Evolutionary conservation across 2,888 invertebrate genomes (phyloP), one percentile per base, ranked within the genome.

Genomic region (Rhyacophila evoluta): DNA sequence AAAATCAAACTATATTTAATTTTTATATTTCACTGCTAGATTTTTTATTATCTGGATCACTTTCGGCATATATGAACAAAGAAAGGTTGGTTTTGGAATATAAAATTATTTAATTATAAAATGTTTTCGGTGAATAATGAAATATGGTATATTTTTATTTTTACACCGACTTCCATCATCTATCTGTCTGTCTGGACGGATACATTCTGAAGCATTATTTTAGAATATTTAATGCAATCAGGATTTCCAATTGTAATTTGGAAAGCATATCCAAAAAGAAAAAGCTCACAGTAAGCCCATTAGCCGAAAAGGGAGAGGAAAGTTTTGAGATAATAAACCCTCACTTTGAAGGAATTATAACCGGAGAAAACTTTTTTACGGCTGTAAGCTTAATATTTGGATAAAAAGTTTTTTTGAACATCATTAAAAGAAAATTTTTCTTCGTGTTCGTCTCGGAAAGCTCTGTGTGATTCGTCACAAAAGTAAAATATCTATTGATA

Each of bases 321-420:
- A 74, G 25, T 55, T 55, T 72, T 73, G 75, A 76, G 75, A 81
- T 81, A 79, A 79, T 79, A 81, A 79, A 81, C 72, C 76, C 76
- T 75, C 73, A 78, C 77, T 71, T 70, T 39, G 78, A 79, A 76
- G 74, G 78, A 77, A 80, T 81, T 80, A 78, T 78, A 78, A 74
- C 74, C 76, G 72, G 28, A 72, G 70, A 38, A 77, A 81, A 81
- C 67, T 78, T 81, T 81, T 72, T 76, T 75, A 39, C 28, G 25
- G 74, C 68, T 29, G 33, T 28, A 12, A 70, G 77, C 76, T 77
- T 74, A 77, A 77, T 79, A 72, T 79, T 76, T 68, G 37, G 73
- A 77, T 77, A 74, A 77, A 79, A 79, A 79, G 74, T 73, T 79
- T 79, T 74, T 33, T 37, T 69, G 55, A 67, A 70, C 69, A 78